Evolutionary conservation across 2,113 vertebrate species (phyloP).

Genomic region (Miniopterus natalensis): DNA sequence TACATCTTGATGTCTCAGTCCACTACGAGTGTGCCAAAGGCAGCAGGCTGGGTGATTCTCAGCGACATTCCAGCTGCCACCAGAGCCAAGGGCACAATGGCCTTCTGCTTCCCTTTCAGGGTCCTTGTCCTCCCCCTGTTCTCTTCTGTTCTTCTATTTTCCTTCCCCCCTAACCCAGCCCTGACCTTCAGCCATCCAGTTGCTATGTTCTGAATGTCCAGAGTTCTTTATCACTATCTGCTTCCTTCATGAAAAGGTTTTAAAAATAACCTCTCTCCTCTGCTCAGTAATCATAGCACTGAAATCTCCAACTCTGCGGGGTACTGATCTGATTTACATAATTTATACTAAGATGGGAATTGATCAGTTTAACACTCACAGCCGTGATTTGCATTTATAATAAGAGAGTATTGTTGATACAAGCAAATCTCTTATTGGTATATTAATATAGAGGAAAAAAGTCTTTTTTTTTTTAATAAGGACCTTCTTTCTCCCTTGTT

Average conservation of each 20-base stretch:
- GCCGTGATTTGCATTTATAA: slow-evolving; percentile 58
- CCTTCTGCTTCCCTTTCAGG: not conserved
- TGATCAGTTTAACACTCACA: not conserved
- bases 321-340: slow-evolving; percentile 59
- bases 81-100: not conserved
- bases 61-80: slow-evolving; percentile 48
- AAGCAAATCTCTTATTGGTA: slow-evolving; percentile 1
- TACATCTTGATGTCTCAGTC: too few species aligned
- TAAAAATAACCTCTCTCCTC: slow-evolving; percentile 5
- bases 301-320: slow-evolving; percentile 34
- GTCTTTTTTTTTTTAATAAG: not conserved
- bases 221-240: not conserved
- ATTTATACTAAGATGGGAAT: slow-evolving; percentile 54
- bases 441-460: slow-evolving; percentile 38
- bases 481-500: not conserved
- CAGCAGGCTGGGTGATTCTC: not conserved
- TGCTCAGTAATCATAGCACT: not conserved
- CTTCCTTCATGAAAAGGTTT: not conserved
- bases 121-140: not conserved
- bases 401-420: slow-evolving; percentile 60
- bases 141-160: not conserved
- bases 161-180: not conserved
- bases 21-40: not conserved
- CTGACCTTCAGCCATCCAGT: not conserved
- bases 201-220: not conserved